Conservation (phyloP, 2,113 vertebrate genomes). For the Struthidea cinerea region DNA sequence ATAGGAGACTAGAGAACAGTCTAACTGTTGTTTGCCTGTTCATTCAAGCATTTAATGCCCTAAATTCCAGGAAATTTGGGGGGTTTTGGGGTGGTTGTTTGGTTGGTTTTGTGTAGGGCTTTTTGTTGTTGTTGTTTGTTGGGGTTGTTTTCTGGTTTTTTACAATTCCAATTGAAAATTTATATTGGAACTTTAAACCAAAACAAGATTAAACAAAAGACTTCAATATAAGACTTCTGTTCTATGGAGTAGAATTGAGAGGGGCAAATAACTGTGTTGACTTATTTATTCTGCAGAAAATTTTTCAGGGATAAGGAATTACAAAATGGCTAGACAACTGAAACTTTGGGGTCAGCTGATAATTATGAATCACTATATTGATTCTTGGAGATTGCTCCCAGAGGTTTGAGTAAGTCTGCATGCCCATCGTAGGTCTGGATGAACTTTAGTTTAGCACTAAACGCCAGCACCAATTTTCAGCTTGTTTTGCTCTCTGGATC, state of each 20-base stretch:
- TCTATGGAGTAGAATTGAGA: neutral
- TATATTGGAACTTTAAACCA: neutral
- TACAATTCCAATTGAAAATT: neutral
- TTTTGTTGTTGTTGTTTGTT: neutral
- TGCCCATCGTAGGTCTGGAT: neutral
- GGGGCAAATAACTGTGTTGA: neutral
- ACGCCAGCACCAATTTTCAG: neutral
- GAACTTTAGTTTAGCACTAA: neutral
- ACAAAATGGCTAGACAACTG: neutral
- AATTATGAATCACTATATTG: neutral
- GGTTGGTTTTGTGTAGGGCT: neutral
- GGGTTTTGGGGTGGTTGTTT: rapidly evolving
- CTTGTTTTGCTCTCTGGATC: neutral
- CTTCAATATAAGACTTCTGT: neutral
- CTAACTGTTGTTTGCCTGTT: neutral
- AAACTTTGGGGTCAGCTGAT: neutral
- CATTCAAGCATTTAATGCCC: neutral
- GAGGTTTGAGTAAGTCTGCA: neutral
- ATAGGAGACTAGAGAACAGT: neutral
- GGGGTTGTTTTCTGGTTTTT: neutral
- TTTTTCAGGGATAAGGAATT: neutral
- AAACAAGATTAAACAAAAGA: neutral
- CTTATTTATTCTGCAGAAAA: neutral
- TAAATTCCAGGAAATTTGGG: neutral
- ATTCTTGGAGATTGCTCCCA: neutral